phyloP scores from a whole-genome alignment of 2,113 vertebrate genomes.

The Callipepla squamata region DNA sequence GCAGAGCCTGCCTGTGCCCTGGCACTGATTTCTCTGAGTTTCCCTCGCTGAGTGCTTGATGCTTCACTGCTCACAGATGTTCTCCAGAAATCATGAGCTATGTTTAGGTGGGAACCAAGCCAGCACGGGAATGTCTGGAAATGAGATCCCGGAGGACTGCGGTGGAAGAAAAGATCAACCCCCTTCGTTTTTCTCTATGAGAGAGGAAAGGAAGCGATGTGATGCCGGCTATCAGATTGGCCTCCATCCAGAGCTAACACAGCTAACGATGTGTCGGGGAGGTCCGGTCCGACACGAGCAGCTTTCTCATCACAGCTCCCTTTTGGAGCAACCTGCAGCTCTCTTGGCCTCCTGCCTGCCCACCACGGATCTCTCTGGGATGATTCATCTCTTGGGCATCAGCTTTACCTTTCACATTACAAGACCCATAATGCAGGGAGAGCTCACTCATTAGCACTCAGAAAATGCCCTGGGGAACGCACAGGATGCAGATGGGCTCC shows the following conservation, averaged over 20 bases:
- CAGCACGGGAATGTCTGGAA: not conserved
- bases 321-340: not conserved
- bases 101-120: not conserved
- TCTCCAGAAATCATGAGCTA: not conserved
- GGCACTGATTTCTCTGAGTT: not conserved
- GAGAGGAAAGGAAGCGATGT: not conserved
- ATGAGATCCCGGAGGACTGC: not conserved
- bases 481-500: not conserved
- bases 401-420: not conserved
- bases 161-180: not conserved
- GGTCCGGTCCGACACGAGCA: not conserved
- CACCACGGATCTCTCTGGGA: not conserved
- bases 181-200: fast-evolving
- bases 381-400: not conserved
- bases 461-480: not conserved
- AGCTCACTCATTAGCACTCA: not conserved
- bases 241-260: not conserved
- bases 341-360: not conserved
- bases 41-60: not conserved
- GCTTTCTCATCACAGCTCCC: not conserved
- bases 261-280: not conserved
- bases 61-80: not conserved
- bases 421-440: fast-evolving
- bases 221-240: not conserved
- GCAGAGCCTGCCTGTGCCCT: fast-evolving